phyloP scores from a whole-genome alignment of 2,888 invertebrate species.

The Sinohyriopsis cumingii region DNA sequence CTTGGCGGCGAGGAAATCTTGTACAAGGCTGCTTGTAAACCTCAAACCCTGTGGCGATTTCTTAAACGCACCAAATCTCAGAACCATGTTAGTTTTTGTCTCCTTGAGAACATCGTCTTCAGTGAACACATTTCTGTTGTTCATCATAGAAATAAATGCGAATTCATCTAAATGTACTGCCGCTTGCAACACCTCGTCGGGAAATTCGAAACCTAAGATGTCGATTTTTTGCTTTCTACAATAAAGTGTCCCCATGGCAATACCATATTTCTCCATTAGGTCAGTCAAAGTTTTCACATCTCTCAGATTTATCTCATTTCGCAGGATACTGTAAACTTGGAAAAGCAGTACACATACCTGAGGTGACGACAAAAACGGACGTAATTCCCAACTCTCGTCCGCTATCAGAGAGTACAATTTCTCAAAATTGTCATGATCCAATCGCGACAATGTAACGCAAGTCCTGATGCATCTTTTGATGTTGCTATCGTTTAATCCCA shows the following conservation, averaged over 20 bases:
- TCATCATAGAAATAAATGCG: constrained; percentile 39
- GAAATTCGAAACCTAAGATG: constrained; percentile 44
- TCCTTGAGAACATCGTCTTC: constrained; percentile 38
- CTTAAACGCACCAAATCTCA: constrained; percentile 44
- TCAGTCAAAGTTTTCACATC: constrained; percentile 44
- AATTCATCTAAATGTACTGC: constrained; percentile 43
- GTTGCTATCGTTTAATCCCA: constrained; percentile 41
- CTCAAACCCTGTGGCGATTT: constrained; percentile 32
- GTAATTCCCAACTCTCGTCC: constrained; percentile 32
- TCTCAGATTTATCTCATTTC: constrained; percentile 30
- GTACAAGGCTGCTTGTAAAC: constrained; percentile 46
- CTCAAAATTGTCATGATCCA: constrained; percentile 46
- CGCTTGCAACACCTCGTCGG: constrained; percentile 42
- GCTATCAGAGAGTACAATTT: constrained; percentile 36
- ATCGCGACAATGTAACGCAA: constrained; percentile 39
- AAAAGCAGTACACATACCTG: constrained; percentile 41
- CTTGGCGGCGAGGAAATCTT: constrained; percentile 58
- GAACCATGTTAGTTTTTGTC: constrained; percentile 32
- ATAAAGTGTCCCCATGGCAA: constrained; percentile 49
- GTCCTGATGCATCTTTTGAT: constrained; percentile 44
- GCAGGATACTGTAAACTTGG: constrained; percentile 35
- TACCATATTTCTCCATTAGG: constrained; percentile 48
- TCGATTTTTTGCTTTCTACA: constrained; percentile 47
- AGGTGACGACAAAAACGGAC: constrained; percentile 36
- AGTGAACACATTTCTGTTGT: constrained; percentile 26